Evolutionary conservation across 2,888 invertebrate species (phyloP).

Genomic region (Hirtodrosophila trivittata): DNA sequence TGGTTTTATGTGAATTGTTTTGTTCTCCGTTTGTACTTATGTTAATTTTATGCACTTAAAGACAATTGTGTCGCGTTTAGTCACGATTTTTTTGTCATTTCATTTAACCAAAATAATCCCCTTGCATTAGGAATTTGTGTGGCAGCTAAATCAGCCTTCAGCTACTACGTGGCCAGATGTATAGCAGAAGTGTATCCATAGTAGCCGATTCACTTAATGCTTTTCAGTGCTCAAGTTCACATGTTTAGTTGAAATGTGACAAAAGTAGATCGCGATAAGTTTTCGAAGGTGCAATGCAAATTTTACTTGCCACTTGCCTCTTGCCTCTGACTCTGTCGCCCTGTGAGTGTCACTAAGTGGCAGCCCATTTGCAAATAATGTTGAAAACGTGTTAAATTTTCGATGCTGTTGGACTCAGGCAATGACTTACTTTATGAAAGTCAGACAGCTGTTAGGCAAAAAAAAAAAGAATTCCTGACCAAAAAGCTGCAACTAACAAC

Average conservation of each 20-base stretch:
- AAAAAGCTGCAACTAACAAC: conserved; percentile 21
- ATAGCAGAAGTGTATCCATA: too few relatives aligned
- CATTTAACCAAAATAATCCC: not conserved
- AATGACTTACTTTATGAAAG: conserved; percentile 60
- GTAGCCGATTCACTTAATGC: too few relatives aligned
- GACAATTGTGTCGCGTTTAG: conserved; percentile 63
- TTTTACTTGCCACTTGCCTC: conserved; percentile 11
- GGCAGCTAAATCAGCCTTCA: conserved; percentile 15
- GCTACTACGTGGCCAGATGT: conserved; percentile 9
- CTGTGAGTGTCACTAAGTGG: conserved; percentile 34
- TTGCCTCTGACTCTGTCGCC: not conserved
- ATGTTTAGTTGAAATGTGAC: conserved; percentile 52
- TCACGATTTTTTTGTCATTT: conserved; percentile 52
- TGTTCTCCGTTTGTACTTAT: conserved; percentile 10
- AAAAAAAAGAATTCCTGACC: conserved; percentile 23
- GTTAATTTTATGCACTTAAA: conserved; percentile 44
- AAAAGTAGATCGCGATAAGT: conserved; percentile 62
- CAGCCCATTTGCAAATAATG: conserved; percentile 56
- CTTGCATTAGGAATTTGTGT: conserved; percentile 13
- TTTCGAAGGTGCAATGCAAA: conserved; percentile 50
- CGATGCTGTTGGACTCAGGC: conserved; percentile 13
- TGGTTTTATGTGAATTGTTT: conserved; percentile 19
- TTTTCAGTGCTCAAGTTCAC: conserved; percentile 19
- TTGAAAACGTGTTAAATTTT: conserved; percentile 58
- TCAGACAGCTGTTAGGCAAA: too few relatives aligned